Conservation (phyloP, 2,797 vertebrate species). For the Luscinia megarhynchos region DNA sequence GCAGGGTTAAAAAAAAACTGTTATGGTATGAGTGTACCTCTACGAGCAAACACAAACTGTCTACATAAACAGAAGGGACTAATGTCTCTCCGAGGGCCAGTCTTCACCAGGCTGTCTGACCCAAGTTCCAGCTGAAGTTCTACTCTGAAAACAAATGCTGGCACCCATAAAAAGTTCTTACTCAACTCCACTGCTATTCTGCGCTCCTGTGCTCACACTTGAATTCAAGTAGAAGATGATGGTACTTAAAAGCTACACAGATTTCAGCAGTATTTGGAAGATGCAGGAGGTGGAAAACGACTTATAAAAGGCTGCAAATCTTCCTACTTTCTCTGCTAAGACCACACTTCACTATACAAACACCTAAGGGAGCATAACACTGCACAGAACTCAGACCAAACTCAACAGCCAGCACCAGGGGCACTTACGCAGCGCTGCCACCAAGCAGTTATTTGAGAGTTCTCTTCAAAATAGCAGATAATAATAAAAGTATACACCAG, state of each 20-base stretch:
- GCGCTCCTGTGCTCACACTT: background rate
- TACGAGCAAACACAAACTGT: background rate
- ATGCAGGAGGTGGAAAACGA: background rate
- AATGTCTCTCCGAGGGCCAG: background rate
- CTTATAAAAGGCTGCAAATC: background rate
- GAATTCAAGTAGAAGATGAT: background rate
- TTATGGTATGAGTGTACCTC: background rate
- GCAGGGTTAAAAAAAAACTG: background rate
- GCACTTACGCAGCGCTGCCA: background rate
- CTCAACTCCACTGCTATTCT: background rate
- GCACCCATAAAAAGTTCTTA: background rate
- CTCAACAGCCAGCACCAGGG: background rate
- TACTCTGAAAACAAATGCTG: background rate
- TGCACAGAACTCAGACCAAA: background rate
- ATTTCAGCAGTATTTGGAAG: background rate
- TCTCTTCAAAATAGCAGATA: background rate
- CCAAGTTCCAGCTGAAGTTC: background rate
- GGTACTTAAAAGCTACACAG: background rate
- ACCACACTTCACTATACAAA: background rate
- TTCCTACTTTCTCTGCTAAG: background rate
- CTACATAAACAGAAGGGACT: background rate
- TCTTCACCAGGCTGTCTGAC: background rate
- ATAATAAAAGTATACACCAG: background rate
- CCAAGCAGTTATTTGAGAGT: background rate
- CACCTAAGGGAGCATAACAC: background rate